Evolutionary conservation across 2,113 vertebrate genomes (phyloP).

Genomic region (Rafetus swinhoei): DNA sequence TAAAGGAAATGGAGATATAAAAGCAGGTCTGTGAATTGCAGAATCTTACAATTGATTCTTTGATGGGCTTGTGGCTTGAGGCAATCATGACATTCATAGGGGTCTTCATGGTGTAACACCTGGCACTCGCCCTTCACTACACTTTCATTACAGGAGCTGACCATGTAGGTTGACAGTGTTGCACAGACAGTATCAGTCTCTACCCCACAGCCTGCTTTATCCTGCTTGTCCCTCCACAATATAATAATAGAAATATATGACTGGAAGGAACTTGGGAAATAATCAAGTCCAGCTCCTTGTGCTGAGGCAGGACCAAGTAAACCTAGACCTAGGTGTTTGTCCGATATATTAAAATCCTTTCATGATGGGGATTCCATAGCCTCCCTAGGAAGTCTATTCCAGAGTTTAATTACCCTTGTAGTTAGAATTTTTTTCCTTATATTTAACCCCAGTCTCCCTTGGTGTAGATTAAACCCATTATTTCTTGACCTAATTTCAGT

Average conservation of each 20-base stretch:
- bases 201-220: background rate
- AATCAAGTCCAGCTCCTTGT: background rate
- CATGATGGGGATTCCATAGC: background rate
- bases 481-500: too few relatives aligned
- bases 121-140: background rate
- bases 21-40: background rate
- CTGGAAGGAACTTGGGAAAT: background rate
- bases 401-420: background rate
- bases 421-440: too few relatives aligned
- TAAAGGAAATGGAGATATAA: background rate
- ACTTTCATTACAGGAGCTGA: background rate
- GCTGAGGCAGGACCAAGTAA: background rate
- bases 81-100: background rate
- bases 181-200: background rate
- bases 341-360: background rate
- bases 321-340: background rate
- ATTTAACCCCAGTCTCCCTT: background rate
- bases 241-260: background rate
- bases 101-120: background rate
- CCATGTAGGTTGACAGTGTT: background rate
- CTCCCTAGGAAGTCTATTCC: background rate
- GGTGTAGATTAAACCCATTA: background rate
- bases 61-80: background rate
- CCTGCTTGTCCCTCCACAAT: background rate
- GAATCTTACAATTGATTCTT: background rate